Evolutionary conservation across 2,113 vertebrate species (phyloP), one percentile per base, ranked within the genome.

Genomic region (Mormyrus lacerda): DNA sequence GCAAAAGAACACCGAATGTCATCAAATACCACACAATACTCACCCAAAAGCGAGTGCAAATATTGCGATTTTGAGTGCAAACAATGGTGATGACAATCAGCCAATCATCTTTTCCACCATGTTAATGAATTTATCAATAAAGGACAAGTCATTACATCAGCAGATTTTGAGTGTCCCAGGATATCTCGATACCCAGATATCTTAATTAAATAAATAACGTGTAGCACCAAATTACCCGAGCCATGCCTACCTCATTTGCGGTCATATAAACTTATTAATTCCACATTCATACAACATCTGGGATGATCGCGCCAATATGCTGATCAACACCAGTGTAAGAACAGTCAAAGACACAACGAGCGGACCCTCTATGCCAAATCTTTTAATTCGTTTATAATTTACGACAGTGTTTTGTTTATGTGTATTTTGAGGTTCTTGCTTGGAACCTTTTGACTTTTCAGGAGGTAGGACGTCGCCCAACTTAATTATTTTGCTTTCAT

Each of bases 401-500:
- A 44, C 15, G 44, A 42, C 19, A 19, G 7, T 8, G 50, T 11
- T 27, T 4, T 50, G 21, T 50, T 69, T 31, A 31, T 69, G 61
- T 86, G 84, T 53, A 50, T 53, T 87, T 53, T 55, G 10, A 9
- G 24, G 85, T 35, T 31, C 31, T 87, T 35, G 48, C 15, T 9
- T 31, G 10, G 50, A n/a, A 82, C 48, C 31, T 8, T 13, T 44
- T 53, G 10, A 53, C 47, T 79, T 88, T 79, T 50, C 65, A 79
- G 65, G 95, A 95, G 96, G 95, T 95, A 95, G 96, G 95, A 95
- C 95, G 95, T 96, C 94, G 95, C 93, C 93, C 92, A 51, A 92
- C 95, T 95, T 96, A 95, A 95, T 96, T 96, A 96, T 97, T 97
- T 97, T 95, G 95, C 96, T 96, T 97, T 96, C 97, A 97, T 95